Percentiles rank a stretch among this genome's conserved stretches.
Conservation (phyloP, 2,888 invertebrate species). For the Psococerastis gibbosa region DNA sequence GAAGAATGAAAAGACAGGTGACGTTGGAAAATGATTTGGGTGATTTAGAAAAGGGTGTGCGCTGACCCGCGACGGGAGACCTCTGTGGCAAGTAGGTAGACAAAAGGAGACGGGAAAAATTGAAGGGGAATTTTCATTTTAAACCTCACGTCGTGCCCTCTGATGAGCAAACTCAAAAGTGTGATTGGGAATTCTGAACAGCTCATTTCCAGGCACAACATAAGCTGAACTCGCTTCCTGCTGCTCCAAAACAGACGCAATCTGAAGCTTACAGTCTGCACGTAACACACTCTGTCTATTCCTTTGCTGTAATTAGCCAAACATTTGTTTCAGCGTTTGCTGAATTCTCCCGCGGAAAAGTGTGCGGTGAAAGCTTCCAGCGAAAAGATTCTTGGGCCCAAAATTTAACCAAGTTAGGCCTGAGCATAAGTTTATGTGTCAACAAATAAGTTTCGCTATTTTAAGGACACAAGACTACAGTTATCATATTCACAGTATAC, state of each 20-base stretch:
- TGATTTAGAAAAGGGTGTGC: too few relatives aligned
- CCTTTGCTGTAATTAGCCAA: neutral
- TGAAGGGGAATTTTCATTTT: neutral
- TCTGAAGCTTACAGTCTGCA: neutral
- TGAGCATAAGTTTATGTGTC: too few relatives aligned
- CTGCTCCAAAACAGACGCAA: neutral
- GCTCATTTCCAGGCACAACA: neutral
- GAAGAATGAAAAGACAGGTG: too few relatives aligned
- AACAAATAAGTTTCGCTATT: too few relatives aligned
- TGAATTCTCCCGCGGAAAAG: too few relatives aligned
- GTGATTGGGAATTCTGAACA: neutral
- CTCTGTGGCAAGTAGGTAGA: neutral
- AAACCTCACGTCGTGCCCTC: neutral
- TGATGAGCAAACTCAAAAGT: neutral
- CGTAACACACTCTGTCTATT: neutral
- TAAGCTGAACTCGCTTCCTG: neutral
- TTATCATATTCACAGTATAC: too few relatives aligned
- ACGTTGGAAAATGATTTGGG: too few relatives aligned
- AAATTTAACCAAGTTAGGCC: too few relatives aligned
- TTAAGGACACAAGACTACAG: too few relatives aligned
- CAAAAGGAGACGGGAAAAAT: neutral
- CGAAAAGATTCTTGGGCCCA: too few relatives aligned
- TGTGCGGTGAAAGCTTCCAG: too few relatives aligned
- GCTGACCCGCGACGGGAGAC: neutral
- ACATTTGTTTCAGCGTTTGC: neutral